Conservation (phyloP, 1,140 invertebrate species). For the Drosophila ogumai region DNA sequence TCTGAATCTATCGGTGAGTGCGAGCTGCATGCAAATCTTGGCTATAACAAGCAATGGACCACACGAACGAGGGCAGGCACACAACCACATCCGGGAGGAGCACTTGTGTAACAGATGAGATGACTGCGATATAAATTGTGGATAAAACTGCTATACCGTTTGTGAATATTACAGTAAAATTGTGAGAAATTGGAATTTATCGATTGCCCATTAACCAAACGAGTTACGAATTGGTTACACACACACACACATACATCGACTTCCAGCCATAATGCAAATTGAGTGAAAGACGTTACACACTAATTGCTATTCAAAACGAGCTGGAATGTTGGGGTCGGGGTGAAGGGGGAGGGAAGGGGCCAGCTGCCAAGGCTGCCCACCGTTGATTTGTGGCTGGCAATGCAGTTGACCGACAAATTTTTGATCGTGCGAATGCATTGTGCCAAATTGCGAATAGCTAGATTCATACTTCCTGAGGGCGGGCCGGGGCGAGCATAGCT, state of each 20-base stretch:
- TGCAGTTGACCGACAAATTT: constrained; percentile 68
- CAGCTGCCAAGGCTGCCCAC: constrained; percentile 12
- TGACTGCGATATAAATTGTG: constrained; percentile 80
- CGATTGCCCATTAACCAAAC: constrained; percentile 84
- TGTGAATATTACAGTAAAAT: constrained; percentile 82
- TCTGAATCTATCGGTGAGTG: constrained; percentile 73
- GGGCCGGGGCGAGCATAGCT: constrained; percentile 18
- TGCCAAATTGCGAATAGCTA: constrained; percentile 20
- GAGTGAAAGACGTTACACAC: constrained; percentile 29
- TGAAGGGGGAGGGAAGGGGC: background rate
- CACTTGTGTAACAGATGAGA: constrained; percentile 78
- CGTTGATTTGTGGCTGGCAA: constrained; percentile 14
- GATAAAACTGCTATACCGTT: constrained; percentile 79
- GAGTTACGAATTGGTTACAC: constrained; percentile 26
- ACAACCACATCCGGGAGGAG: constrained; percentile 23
- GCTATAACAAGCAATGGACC: constrained; percentile 68
- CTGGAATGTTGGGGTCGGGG: background rate
- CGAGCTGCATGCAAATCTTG: constrained; percentile 81
- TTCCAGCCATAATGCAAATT: constrained; percentile 27
- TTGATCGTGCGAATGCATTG: constrained; percentile 58
- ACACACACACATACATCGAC: background rate
- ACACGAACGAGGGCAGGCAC: constrained; percentile 32
- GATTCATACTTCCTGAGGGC: constrained; percentile 17
- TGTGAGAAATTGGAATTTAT: constrained; percentile 84
- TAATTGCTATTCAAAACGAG: constrained; percentile 39